Percentiles rank a stretch among this genome's conserved stretches.
Evolutionary conservation across 2,888 invertebrate species (phyloP).

Genomic region (Eupithecia subumbrata): DNA sequence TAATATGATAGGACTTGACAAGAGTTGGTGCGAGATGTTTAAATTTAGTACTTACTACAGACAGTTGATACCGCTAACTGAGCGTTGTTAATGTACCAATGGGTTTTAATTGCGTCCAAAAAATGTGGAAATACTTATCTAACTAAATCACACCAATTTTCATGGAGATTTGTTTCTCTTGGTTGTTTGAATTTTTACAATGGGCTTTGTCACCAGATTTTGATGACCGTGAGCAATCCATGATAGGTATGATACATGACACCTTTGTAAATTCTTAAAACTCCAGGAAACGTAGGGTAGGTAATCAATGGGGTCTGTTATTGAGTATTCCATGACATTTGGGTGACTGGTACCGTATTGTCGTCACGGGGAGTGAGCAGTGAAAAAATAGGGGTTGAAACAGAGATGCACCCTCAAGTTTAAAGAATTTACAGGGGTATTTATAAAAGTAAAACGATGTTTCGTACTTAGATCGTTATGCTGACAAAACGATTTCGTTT

Average conservation of each 20-base stretch:
- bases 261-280: not conserved
- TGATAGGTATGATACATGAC: not conserved
- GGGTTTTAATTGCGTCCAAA: not conserved
- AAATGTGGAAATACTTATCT: not conserved
- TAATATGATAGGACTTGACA: not conserved
- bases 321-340: slow-evolving; percentile 12
- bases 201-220: not conserved
- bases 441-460: not conserved
- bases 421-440: not conserved
- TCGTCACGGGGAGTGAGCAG: slow-evolving; percentile 31
- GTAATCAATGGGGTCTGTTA: not conserved
- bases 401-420: slow-evolving; percentile 4
- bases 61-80: too few relatives aligned
- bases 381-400: slow-evolving; percentile 12
- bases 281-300: not conserved
- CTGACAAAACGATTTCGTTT: not conserved
- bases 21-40: not conserved
- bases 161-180: not conserved
- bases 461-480: slow-evolving; percentile 2
- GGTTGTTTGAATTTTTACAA: not conserved
- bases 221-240: not conserved
- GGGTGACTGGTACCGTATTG: slow-evolving; percentile 36
- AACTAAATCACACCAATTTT: not conserved
- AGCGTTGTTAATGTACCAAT: too few relatives aligned
- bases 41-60: too few relatives aligned